Evolutionary conservation across 1,140 invertebrate genomes (phyloP).

Genomic region (Atta colombica): DNA sequence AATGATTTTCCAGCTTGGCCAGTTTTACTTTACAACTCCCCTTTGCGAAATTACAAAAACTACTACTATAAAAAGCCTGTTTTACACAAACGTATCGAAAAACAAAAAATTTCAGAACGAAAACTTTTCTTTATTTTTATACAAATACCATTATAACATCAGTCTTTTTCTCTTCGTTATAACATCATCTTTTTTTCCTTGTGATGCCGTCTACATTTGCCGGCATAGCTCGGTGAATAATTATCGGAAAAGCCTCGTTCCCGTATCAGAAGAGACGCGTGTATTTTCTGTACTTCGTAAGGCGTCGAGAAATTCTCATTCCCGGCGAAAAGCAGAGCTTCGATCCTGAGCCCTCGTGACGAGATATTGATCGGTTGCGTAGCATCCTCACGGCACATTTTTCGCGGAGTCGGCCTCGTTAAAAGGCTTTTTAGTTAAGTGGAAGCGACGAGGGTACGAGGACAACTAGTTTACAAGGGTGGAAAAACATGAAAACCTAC

Average conservation of each 20-base stretch:
- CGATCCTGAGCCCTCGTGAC: constrained; percentile 32
- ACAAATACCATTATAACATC: neutral
- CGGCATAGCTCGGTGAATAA: constrained; percentile 43
- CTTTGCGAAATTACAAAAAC: constrained; percentile 24
- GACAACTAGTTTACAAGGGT: neutral
- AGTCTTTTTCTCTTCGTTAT: neutral
- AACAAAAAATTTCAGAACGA: constrained; percentile 23
- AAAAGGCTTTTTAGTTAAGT: constrained; percentile 82
- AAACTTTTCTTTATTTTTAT: constrained; percentile 36
- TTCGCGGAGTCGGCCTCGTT: constrained; percentile 71
- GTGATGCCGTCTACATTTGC: neutral
- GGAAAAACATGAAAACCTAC: neutral
- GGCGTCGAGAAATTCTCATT: constrained; percentile 33
- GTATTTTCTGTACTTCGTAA: constrained; percentile 5
- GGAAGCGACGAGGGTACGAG: constrained; percentile 60
- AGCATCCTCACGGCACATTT: constrained; percentile 64
- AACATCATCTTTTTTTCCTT: neutral
- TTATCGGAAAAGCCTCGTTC: constrained; percentile 52
- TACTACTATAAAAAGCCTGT: neutral
- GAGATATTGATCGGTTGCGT: constrained; percentile 70
- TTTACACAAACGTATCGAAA: neutral
- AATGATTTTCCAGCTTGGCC: constrained; percentile 37
- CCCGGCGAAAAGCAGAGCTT: constrained; percentile 16
- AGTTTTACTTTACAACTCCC: constrained; percentile 26
- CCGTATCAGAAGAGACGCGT: neutral